A percentile compares a stretch with the other conserved stretches of the same genome.
These are phyloP conservation scores for Alca torda DNA, from an alignment of 2,797 vertebrate species.

Conservation along the genomic window DNA sequence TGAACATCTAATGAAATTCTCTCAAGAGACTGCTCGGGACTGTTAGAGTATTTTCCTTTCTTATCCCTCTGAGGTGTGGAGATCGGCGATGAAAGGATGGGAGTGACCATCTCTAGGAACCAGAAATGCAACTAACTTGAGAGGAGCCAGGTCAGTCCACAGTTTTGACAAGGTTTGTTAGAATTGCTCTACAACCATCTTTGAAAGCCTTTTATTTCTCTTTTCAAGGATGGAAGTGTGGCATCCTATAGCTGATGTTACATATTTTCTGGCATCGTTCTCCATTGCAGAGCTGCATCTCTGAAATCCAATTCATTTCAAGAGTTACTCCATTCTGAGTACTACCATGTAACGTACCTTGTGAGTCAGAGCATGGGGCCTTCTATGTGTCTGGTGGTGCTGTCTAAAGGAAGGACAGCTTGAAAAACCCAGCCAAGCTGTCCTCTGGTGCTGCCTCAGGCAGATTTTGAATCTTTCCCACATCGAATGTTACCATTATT, in stretches of 20 bases:
- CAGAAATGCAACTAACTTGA: background rate
- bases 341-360: fast-evolving
- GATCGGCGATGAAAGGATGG: background rate
- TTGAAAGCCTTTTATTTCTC: background rate
- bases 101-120: background rate
- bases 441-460: background rate
- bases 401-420: background rate
- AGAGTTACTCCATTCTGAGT: background rate
- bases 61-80: background rate
- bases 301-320: background rate
- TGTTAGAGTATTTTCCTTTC: background rate
- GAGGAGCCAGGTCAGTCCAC: background rate
- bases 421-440: background rate
- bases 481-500: background rate
- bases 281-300: background rate
- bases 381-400: fast-evolving
- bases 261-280: background rate
- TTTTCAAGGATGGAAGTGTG: background rate
- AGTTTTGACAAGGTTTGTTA: background rate
- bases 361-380: background rate
- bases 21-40: background rate
- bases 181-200: background rate
- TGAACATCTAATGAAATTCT: background rate
- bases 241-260: background rate
- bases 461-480: fast-evolving